Percentiles rank a stretch among this genome's conserved stretches.
Conservation (phyloP, 2,797 vertebrate species). For the Neopelma chrysocephalum region DNA sequence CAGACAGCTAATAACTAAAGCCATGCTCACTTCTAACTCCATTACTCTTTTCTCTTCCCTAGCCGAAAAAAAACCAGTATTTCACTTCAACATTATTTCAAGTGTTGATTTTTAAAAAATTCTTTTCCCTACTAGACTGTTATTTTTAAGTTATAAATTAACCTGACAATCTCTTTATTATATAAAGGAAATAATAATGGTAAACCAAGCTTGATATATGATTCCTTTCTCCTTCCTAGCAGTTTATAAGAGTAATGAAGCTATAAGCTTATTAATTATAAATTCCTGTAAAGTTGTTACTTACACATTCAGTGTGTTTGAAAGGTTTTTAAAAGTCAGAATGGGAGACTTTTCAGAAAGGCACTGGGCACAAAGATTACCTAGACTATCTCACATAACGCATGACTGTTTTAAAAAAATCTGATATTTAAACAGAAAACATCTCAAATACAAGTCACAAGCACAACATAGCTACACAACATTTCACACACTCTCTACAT, state of each 20-base stretch:
- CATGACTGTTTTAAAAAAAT: not conserved
- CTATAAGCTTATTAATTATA: not conserved
- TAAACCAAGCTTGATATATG: not conserved
- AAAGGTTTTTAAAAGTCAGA: not conserved
- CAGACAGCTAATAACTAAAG: not conserved
- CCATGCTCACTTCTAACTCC: not conserved
- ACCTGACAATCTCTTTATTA: not conserved
- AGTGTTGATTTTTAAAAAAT: not conserved
- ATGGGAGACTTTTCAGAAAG: not conserved
- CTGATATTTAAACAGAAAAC: not conserved
- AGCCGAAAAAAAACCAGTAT: not conserved
- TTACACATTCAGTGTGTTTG: not conserved
- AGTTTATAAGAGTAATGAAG: not conserved
- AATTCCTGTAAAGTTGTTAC: not conserved
- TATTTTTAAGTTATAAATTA: not conserved
- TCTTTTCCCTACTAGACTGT: not conserved
- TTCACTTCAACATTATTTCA: not conserved
- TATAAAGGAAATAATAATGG: not conserved
- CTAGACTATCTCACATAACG: not conserved
- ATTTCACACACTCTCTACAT: not conserved
- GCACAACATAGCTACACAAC: not conserved
- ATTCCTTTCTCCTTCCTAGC: not conserved
- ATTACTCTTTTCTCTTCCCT: not conserved
- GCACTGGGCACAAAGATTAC: not conserved
- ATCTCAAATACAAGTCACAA: not conserved